These are phyloP conservation scores for Xenops minutus DNA, from an alignment of 2,797 vertebrate species.

Conservation along the genomic window DNA sequence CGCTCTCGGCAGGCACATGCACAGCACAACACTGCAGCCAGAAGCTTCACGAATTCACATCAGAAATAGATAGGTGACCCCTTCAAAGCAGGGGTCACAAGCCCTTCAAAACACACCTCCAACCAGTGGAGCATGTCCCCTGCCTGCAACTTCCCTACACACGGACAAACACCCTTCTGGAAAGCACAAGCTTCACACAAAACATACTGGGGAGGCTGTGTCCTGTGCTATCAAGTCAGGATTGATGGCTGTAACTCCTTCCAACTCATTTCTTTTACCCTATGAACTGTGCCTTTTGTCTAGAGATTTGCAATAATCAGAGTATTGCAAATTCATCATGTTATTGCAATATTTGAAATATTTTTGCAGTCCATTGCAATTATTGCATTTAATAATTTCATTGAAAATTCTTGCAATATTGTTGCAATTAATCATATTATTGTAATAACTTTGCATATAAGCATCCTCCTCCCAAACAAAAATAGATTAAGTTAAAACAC, in stretches of 20 bases:
- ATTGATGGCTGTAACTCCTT: background rate
- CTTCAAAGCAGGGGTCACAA: background rate
- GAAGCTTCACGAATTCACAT: background rate
- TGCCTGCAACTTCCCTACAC: background rate
- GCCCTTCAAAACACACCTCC: background rate
- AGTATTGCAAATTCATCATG: background rate
- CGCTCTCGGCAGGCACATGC: background rate
- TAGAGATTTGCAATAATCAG: background rate
- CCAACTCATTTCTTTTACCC: background rate
- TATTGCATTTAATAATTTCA: background rate
- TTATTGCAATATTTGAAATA: background rate
- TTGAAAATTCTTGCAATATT: background rate
- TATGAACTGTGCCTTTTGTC: background rate
- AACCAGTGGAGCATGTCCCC: background rate
- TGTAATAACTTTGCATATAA: background rate
- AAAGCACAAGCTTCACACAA: background rate
- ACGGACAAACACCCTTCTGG: background rate
- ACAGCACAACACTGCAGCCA: background rate
- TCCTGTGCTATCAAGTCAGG: background rate
- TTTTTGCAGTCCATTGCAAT: background rate
- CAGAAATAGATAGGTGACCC: background rate
- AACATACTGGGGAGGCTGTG: fast-evolving
- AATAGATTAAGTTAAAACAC: background rate
- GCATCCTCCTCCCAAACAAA: background rate
- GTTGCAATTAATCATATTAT: background rate